Base-by-base conservation (phyloP, 2,113 vertebrate genomes). In the Athene cunicularia region DNA sequence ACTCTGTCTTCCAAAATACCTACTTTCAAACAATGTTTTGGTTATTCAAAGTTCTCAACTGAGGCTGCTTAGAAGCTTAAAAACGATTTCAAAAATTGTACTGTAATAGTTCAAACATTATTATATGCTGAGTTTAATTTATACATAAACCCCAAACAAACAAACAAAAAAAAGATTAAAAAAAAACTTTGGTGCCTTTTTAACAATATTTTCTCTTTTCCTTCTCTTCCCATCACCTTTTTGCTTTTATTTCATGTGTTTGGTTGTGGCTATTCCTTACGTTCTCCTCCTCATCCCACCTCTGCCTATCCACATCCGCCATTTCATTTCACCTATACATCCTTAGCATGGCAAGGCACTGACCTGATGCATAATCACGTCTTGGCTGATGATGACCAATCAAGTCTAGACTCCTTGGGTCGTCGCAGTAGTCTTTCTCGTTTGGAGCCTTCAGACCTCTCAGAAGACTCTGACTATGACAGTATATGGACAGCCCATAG, bases 311-410 rank as follows among this genome's bases (percentile, higher is more conserved):
- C 97, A 97, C 97, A 95, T 98, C 98, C 97, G 97, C 98, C 98
- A 98, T 98, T 98, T 96, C 98, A 97, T 97, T 97, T 96, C 96
- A 98, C 98, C 98, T 95, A 26, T 98, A 97, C 97, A 98, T 97
- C 97, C 98, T 98, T 98, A 99, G 99, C 99, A 98, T 99, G 99
- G 99, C 99, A 99, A 98, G 99, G 99, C 98, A 99, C 99, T 95
- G 99, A 99, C 98, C 99, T 99, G 98, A 99, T 99, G 99, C 99
- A 99, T 98, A 99, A 99, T 99, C 99, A 99, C 97, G 99, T 99
- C 98, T 98, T 99, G 98, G 99, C 98, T 97, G 99, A 99, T 97
- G 98, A 98, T 98, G 99, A 99, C 98, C 99, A 99, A 98, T 99
- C 99, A 98, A 99, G 99, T 92, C 98, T 98, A 99, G 99, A 99